A percentile compares a stretch with the other conserved stretches of the same genome.
Evolutionary conservation across 2,113 vertebrate genomes (phyloP).

Genomic region (Odocoileus hemionus): DNA sequence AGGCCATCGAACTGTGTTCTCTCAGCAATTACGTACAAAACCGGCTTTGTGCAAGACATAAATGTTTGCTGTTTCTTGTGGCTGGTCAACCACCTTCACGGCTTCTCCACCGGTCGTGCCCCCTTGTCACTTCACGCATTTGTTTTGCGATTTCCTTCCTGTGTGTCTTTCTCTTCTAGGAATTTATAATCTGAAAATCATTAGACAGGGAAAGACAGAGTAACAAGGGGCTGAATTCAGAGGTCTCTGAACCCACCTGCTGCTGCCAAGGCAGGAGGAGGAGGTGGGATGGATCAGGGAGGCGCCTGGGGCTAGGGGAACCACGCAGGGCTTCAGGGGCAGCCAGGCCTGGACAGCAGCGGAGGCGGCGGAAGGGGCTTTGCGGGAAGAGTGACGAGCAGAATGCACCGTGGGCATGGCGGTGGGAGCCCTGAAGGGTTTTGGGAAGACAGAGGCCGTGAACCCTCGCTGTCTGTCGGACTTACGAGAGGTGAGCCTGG

Average conservation of each 20-base stretch:
- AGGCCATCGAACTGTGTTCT: rapidly evolving
- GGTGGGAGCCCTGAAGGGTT: rapidly evolving
- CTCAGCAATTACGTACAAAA: rapidly evolving
- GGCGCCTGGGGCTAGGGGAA: rapidly evolving
- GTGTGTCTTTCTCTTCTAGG: neutral
- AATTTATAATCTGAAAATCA: too few relatives aligned
- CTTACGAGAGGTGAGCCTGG: rapidly evolving
- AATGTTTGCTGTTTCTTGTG: rapidly evolving
- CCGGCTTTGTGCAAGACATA: rapidly evolving
- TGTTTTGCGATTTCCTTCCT: neutral
- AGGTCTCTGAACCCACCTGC: neutral
- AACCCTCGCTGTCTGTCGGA: rapidly evolving
- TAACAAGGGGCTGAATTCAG: rapidly evolving
- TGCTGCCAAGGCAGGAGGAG: rapidly evolving
- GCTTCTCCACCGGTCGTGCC: rapidly evolving
- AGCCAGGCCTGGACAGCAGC: rapidly evolving
- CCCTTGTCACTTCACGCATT: rapidly evolving
- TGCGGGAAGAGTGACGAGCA: rapidly evolving
- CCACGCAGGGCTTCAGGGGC: rapidly evolving
- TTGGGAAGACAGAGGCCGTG: rapidly evolving
- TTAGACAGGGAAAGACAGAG: neutral
- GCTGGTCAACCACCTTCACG: rapidly evolving
- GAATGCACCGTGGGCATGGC: rapidly evolving
- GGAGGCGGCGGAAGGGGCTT: rapidly evolving
- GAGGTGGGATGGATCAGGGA: rapidly evolving